These are phyloP conservation scores for Melinopterus prodromus DNA, from an alignment of 2,888 invertebrate genomes.

Conservation along the genomic window DNA sequence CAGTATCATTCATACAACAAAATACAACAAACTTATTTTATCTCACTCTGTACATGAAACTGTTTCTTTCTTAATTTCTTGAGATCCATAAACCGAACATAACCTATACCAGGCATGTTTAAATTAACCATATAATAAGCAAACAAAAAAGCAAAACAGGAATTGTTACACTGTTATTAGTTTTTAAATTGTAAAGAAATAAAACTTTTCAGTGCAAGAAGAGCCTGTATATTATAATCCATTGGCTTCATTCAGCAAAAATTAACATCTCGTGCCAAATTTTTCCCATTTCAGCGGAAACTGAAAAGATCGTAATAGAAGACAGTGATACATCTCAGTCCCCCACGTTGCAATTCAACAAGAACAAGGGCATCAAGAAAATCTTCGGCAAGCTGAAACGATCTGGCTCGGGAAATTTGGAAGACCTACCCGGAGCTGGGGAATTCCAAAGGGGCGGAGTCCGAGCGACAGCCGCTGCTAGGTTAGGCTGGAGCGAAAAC, in stretches of 20 bases:
- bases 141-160: background rate
- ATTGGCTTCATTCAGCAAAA: background rate
- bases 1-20: background rate
- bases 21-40: background rate
- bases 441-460: conserved; percentile 77
- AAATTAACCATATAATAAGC: background rate
- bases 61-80: background rate
- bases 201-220: no score
- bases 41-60: background rate
- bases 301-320: conserved; percentile 65
- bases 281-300: conserved; percentile 66
- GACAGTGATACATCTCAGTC: conserved; percentile 60
- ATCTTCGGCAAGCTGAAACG: conserved; percentile 75
- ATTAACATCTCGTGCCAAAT: conserved; percentile 1
- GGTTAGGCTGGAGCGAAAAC: conserved; percentile 70
- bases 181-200: no score
- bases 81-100: conserved; percentile 7
- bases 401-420: conserved; percentile 74
- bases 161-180: background rate
- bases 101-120: background rate
- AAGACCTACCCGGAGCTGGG: conserved; percentile 67
- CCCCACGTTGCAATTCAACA: conserved; percentile 61
- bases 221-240: no score
- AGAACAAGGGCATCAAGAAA: conserved; percentile 70
- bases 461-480: conserved; percentile 76